phyloP scores from a whole-genome alignment of 2,888 invertebrate genomes.

The Ceramica pisi region DNA sequence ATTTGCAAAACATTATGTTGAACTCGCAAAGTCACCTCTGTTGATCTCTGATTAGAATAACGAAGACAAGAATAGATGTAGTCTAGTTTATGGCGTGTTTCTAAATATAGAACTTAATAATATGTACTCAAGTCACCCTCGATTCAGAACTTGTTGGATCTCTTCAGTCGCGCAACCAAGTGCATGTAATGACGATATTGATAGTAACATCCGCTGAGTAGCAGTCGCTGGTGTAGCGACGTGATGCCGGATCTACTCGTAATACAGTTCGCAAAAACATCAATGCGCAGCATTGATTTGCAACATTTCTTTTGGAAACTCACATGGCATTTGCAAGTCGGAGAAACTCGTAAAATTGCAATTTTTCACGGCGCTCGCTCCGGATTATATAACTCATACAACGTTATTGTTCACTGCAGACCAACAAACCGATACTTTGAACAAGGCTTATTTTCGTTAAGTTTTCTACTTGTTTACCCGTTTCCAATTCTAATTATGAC shows the following conservation, averaged over 20 bases:
- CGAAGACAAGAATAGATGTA: background rate
- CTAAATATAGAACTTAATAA: constrained; percentile 34
- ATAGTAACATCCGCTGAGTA: constrained; percentile 15
- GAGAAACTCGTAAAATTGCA: constrained; percentile 81
- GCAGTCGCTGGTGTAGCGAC: background rate
- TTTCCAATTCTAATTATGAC: constrained; percentile 10
- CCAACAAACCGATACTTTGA: constrained; percentile 39
- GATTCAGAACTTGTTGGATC: constrained; percentile 28
- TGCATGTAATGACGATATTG: constrained; percentile 14
- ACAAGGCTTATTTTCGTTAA: constrained; percentile 13
- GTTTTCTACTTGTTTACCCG: constrained; percentile 4
- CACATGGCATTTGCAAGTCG: constrained; percentile 62
- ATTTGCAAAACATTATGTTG: constrained; percentile 24
- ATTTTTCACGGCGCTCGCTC: constrained; percentile 72
- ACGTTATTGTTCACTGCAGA: constrained; percentile 45
- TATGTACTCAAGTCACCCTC: constrained; percentile 10
- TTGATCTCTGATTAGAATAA: constrained; percentile 22
- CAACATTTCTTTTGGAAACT: constrained; percentile 36
- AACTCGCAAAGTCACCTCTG: background rate
- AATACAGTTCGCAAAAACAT: background rate
- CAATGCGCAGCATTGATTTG: background rate
- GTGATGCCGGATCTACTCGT: too few species aligned
- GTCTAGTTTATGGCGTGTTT: constrained; percentile 1
- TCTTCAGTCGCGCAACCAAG: constrained; percentile 19
- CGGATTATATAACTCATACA: constrained; percentile 57